Conservation (phyloP, 2,797 vertebrate genomes). For the Australoheros facetus region DNA sequence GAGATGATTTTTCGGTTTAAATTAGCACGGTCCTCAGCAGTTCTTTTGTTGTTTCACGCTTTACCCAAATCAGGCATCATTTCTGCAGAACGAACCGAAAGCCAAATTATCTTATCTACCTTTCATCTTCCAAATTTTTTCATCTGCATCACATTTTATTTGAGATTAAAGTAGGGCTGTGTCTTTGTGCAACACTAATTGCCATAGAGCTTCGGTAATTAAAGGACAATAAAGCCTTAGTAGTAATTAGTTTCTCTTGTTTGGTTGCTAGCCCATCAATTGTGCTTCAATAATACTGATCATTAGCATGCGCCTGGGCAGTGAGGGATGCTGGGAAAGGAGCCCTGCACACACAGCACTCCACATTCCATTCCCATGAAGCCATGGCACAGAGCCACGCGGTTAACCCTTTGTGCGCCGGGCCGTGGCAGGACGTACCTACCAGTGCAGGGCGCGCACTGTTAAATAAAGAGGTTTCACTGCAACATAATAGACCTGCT, state of each 20-base stretch:
- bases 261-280: conserved; percentile 93
- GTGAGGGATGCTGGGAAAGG: conserved; percentile 90
- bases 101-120: conserved; percentile 76
- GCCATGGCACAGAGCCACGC: conserved; percentile 82
- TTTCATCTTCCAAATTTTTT: conserved; percentile 75
- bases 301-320: conserved; percentile 89
- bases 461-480: conserved; percentile 45
- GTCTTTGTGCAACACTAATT: conserved; percentile 83
- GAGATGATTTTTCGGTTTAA: conserved; percentile 61
- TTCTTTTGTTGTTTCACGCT: conserved; percentile 65
- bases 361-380: conserved; percentile 99
- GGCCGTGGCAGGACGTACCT: conserved; percentile 57
- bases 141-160: conserved; percentile 78
- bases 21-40: conserved; percentile 58
- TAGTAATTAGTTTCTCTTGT: conserved; percentile 93
- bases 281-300: conserved; percentile 94
- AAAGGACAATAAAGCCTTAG: conserved; percentile 91
- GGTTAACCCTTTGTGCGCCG: conserved; percentile 77
- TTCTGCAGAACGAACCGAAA: conserved; percentile 63
- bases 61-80: conserved; percentile 66
- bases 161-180: conserved; percentile 78
- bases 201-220: conserved; percentile 90
- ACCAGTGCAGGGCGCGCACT: conserved; percentile 29
- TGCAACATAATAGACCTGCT: conserved; percentile 56
- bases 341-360: conserved; percentile 85